phyloP scores from a whole-genome alignment of 2,888 invertebrate genomes.

The Pemphredon lugubris region DNA sequence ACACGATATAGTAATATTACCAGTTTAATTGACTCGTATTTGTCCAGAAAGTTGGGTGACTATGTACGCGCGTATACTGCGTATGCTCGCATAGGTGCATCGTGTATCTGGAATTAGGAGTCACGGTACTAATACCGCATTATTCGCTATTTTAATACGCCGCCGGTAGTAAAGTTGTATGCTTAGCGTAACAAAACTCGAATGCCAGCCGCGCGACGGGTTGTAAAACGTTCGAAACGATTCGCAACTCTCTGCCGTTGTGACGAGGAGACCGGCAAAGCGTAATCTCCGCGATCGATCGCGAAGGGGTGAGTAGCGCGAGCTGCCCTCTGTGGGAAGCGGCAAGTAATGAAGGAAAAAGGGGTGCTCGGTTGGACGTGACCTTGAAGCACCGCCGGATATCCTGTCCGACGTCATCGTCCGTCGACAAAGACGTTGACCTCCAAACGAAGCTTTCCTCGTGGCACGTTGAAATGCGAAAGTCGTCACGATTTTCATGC shows the following conservation, averaged over 20 bases:
- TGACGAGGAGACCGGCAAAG: constrained; percentile 40
- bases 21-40: constrained; percentile 28
- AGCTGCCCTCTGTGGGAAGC: constrained; percentile 69
- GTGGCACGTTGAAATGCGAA: background rate
- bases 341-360: constrained; percentile 46
- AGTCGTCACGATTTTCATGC: no score
- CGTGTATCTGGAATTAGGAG: constrained; percentile 33
- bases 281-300: constrained; percentile 67
- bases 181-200: constrained; percentile 54
- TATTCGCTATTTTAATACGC: constrained; percentile 52
- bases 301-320: constrained; percentile 21
- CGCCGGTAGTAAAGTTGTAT: constrained; percentile 48
- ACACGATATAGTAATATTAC: constrained; percentile 45
- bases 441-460: constrained; percentile 16
- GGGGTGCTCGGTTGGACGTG: constrained; percentile 57
- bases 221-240: constrained; percentile 63
- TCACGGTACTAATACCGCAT: constrained; percentile 17
- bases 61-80: constrained; percentile 14
- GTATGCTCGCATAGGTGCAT: constrained; percentile 12
- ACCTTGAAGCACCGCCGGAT: constrained; percentile 58
- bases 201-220: constrained; percentile 45
- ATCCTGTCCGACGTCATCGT: constrained; percentile 58
- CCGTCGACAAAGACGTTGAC: constrained; percentile 64
- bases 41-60: constrained; percentile 30
- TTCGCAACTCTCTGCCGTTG: constrained; percentile 41